Conservation (phyloP, 2,888 invertebrate species). For the Deilephila porcellus region DNA sequence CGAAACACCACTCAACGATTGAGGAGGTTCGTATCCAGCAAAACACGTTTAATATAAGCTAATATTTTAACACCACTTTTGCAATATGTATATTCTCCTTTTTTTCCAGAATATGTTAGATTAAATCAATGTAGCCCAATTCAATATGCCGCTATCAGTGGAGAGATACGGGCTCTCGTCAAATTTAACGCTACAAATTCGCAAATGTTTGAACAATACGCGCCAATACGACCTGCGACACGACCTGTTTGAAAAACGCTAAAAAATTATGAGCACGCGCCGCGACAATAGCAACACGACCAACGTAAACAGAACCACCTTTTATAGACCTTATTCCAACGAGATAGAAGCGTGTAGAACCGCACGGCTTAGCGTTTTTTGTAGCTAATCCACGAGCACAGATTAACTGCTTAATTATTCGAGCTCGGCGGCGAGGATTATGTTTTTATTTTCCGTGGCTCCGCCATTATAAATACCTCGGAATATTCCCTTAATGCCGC, state of each 20-base stretch:
- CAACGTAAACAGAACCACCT: background rate
- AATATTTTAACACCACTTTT: too few species aligned
- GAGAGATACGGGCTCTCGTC: too few species aligned
- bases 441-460: constrained; percentile 70
- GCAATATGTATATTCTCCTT: too few species aligned
- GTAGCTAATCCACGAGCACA: constrained; percentile 60
- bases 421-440: constrained; percentile 61
- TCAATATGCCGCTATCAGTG: too few species aligned
- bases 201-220: background rate
- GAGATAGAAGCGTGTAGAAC: background rate
- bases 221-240: background rate
- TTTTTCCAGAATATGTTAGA: too few species aligned
- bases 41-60: too few species aligned
- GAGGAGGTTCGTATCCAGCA: too few species aligned
- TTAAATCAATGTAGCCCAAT: too few species aligned
- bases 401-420: constrained; percentile 76
- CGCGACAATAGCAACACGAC: background rate
- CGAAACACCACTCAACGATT: too few species aligned
- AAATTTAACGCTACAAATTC: background rate
- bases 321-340: background rate
- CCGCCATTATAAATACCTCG: constrained; percentile 69
- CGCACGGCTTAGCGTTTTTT: constrained; percentile 5
- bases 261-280: constrained; percentile 26
- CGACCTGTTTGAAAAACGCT: constrained; percentile 23
- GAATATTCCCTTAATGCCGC: constrained; percentile 63